Percentiles rank a stretch among this genome's conserved stretches.
Conservation (phyloP, 2,888 invertebrate species). For the Epirrita christyi region DNA sequence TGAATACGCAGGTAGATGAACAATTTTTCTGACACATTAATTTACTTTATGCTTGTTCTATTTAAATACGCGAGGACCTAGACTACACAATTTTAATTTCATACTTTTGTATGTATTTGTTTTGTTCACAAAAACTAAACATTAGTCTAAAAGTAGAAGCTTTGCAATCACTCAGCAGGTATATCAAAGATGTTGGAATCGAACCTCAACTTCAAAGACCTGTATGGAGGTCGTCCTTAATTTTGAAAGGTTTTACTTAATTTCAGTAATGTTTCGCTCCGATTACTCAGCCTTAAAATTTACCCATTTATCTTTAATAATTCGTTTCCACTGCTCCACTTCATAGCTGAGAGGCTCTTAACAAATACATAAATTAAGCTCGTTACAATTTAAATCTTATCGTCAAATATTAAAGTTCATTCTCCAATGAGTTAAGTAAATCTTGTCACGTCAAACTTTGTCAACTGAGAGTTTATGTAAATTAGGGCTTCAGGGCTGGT, state of each 20-base stretch:
- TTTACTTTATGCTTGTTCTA: slow-evolving; percentile 16
- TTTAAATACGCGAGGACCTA: slow-evolving; percentile 1
- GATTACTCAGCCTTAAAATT: slow-evolving; percentile 16
- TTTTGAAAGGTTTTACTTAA: slow-evolving; percentile 10
- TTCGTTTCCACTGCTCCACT: slow-evolving; percentile 24
- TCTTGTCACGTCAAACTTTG: slow-evolving; percentile 41
- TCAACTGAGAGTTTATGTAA: slow-evolving; percentile 34
- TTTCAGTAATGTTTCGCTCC: slow-evolving; percentile 17
- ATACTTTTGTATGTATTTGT: too few relatives aligned
- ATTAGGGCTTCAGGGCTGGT: slow-evolving; percentile 20
- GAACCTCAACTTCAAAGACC: slow-evolving; percentile 3
- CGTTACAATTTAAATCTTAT: slow-evolving; percentile 36
- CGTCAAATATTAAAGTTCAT: slow-evolving; percentile 36
- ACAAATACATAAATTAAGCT: slow-evolving; percentile 32
- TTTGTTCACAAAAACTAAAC: too few relatives aligned
- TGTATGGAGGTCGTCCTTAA: not conserved
- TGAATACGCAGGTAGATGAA: slow-evolving; percentile 5
- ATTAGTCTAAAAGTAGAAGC: too few relatives aligned
- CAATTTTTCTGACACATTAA: slow-evolving; percentile 24
- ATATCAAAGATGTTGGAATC: too few relatives aligned
- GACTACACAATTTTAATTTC: not conserved
- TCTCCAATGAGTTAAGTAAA: slow-evolving; percentile 35
- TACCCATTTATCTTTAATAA: slow-evolving; percentile 31
- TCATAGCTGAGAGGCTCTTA: slow-evolving; percentile 31
- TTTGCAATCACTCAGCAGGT: too few relatives aligned